phyloP scores from a whole-genome alignment of 2,113 vertebrate genomes.

The Salvelinus sp. region DNA sequence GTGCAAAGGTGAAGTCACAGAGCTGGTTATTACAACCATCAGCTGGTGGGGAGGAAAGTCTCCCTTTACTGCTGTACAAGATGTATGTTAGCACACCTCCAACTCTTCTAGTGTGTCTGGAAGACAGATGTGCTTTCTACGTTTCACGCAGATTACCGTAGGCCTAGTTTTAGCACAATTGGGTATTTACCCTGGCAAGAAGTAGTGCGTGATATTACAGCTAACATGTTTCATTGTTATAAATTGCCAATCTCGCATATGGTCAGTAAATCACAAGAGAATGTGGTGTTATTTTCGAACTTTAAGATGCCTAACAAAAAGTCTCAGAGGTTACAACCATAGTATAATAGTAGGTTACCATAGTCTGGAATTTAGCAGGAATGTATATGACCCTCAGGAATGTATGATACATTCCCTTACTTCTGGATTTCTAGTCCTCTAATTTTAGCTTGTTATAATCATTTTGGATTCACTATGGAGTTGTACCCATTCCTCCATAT shows the following conservation, averaged over 20 bases:
- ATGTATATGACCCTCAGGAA: too few species aligned
- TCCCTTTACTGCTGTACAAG: conserved; percentile 37
- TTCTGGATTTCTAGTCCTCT: too few species aligned
- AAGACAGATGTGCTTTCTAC: conserved; percentile 55
- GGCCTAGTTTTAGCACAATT: conserved; percentile 29
- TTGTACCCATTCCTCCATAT: too few species aligned
- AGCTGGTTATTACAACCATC: conserved; percentile 41
- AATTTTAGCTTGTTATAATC: too few species aligned
- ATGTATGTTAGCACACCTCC: conserved; percentile 16
- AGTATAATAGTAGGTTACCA: too few species aligned
- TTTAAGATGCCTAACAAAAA: too few species aligned
- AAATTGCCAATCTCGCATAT: conserved; percentile 34
- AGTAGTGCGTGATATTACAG: conserved; percentile 43
- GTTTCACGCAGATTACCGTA: conserved; percentile 30
- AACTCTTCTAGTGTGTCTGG: conserved; percentile 32
- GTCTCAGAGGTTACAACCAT: too few species aligned
- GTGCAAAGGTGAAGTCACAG: conserved; percentile 51
- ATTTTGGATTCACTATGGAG: too few species aligned
- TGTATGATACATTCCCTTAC: too few species aligned
- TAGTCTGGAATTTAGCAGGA: too few species aligned
- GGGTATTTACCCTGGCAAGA: conserved; percentile 61
- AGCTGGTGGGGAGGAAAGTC: conserved; percentile 29
- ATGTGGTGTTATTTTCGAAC: not conserved
- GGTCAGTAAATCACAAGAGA: conserved; percentile 40
- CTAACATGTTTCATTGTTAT: conserved; percentile 50